Base-by-base conservation (phyloP, 2,888 invertebrate genomes). In the Pristionchus exspectatus region DNA sequence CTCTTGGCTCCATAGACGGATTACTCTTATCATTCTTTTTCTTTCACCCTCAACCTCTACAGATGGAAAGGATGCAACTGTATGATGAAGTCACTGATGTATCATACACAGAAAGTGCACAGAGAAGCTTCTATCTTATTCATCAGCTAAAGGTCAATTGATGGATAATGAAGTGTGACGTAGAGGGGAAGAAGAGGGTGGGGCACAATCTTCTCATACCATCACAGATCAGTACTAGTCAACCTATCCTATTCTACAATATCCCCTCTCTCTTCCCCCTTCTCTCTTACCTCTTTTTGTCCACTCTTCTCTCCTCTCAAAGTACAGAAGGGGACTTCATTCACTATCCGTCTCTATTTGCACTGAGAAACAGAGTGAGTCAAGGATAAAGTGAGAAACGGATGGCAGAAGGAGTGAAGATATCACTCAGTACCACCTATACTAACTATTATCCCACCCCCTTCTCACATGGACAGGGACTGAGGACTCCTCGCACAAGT, bases 201-300 rank as follows among this genome's bases (percentile, higher is more conserved):
- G 30, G 30, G 30, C 69, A 72, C 69, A 16, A 33, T 72, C 69
- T 72, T 33, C 69, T 72, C 30, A 38, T 14, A 77, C 77, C 77
- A 38, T 77, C 24, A 77, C 24, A 77, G 77, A 77, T 77, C 44
- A 77, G 38, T 74, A 74, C 74, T 74, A 33, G 77, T 44, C 77
- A 77, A 44, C 77, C 86, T 88, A 54, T 38, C 44, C 88, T 59
- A 18, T 77, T 66, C 38, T 59, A 33, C 77, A 44, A 38, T 83
- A 89, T 89, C 89, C 85, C 44, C 10, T 50, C 85, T 38, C 38
- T 38, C 38, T 38, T 38, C 38, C 38, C n/a, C 44, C 59, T 87
- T 77, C 90, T 90, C 88, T 74, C 90, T 90, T 59, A 72, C 54
- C 7, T 66, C 74, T 86, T 90, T 63, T 84, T 86, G 24, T 50